These are phyloP conservation scores for Unio pictorum DNA, from an alignment of 2,888 invertebrate genomes.

Conservation along the genomic window DNA sequence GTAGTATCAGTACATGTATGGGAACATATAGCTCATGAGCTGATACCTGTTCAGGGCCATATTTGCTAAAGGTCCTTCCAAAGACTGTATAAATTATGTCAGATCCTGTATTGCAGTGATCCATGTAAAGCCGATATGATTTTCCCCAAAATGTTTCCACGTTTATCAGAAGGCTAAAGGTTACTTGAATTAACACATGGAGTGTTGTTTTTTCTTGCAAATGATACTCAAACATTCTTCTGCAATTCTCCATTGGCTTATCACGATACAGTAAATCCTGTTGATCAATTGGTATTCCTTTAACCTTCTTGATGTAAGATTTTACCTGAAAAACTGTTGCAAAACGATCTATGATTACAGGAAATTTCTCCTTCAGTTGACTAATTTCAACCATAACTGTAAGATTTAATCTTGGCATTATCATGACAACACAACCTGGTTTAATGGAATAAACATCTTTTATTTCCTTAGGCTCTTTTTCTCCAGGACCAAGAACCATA, in stretches of 20 bases:
- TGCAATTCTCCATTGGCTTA: constrained; percentile 48
- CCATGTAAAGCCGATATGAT: constrained; percentile 55
- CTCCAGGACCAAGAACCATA: constrained; percentile 51
- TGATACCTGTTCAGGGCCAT: constrained; percentile 41
- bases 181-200: constrained; percentile 52
- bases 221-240: constrained; percentile 50
- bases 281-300: constrained; percentile 53
- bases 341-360: constrained; percentile 46
- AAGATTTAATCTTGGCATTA: constrained; percentile 43
- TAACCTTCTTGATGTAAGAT: constrained; percentile 40
- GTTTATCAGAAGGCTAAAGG: constrained; percentile 48
- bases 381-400: constrained; percentile 48
- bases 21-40: constrained; percentile 57
- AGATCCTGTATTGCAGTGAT: constrained; percentile 54
- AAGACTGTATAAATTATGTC: constrained; percentile 51
- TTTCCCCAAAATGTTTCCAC: constrained; percentile 66
- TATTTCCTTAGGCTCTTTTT: constrained; percentile 44
- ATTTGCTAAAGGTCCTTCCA: constrained; percentile 48
- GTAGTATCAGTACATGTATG: constrained; percentile 52
- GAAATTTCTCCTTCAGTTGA: constrained; percentile 50
- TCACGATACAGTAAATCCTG: constrained; percentile 56
- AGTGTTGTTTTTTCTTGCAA: constrained; percentile 42
- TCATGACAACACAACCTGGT: constrained; percentile 54
- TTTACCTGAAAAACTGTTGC: constrained; percentile 56
- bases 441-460: constrained; percentile 37